phyloP scores from a whole-genome alignment of 2,888 invertebrate genomes.

The Orchesellides sinensis region DNA sequence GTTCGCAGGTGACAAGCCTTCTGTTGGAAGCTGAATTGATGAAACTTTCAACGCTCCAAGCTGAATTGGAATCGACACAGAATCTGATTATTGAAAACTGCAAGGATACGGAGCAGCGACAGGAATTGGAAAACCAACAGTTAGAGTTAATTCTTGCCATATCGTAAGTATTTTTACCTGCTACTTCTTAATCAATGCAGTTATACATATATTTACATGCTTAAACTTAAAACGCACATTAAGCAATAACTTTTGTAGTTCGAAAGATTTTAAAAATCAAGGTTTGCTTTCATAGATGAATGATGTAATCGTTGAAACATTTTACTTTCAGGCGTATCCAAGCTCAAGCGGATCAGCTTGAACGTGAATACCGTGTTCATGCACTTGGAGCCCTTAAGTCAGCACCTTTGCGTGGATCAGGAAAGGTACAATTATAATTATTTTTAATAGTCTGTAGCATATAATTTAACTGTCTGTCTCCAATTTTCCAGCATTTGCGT shows the following conservation, averaged over 20 bases:
- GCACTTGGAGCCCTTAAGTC: constrained; percentile 82
- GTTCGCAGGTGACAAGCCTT: constrained; percentile 83
- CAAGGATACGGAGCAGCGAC: constrained; percentile 80
- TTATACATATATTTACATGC: too few relatives aligned
- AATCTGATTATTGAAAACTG: constrained; percentile 76
- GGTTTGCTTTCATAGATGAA: too few relatives aligned
- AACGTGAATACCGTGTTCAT: constrained; percentile 83
- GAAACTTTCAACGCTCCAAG: constrained; percentile 82
- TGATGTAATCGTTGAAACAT: background rate
- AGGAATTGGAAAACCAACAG: constrained; percentile 83
- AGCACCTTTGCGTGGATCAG: constrained; percentile 81
- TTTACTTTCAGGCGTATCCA: constrained; percentile 81
- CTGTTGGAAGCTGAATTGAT: constrained; percentile 84
- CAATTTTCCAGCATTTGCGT: too few relatives aligned
- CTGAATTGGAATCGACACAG: constrained; percentile 82
- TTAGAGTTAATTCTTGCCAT: constrained; percentile 83
- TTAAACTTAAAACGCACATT: background rate
- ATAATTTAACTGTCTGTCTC: too few relatives aligned
- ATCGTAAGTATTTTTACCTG: constrained; percentile 81
- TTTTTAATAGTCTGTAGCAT: too few relatives aligned
- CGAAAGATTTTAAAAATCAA: background rate
- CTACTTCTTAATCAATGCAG: too few relatives aligned
- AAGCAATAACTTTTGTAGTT: background rate
- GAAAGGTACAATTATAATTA: too few relatives aligned
- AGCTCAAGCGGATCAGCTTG: constrained; percentile 83